phyloP scores from a whole-genome alignment of 2,888 invertebrate species.

The Junonia oenone region DNA sequence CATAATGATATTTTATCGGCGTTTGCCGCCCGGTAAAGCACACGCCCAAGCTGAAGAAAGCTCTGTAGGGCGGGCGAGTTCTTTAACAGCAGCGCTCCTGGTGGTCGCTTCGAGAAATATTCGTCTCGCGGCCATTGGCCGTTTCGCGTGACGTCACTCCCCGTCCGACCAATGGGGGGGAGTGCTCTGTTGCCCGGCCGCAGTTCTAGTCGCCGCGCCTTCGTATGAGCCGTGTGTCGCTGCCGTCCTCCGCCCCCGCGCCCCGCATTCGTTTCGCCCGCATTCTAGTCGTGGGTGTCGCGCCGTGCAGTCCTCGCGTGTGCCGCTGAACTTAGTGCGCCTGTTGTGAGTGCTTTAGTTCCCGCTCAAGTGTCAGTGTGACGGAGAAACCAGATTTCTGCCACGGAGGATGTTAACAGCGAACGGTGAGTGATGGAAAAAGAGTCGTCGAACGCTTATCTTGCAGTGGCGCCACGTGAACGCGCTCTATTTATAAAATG shows the following conservation, averaged over 20 bases:
- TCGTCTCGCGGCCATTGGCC: constrained; percentile 51
- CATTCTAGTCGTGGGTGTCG: constrained; percentile 79
- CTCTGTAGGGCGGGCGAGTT: constrained; percentile 74
- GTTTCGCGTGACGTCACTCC: constrained; percentile 61
- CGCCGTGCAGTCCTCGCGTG: constrained; percentile 77
- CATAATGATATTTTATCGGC: constrained; percentile 40
- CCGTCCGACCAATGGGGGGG: constrained; percentile 63
- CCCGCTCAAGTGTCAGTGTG: constrained; percentile 76
- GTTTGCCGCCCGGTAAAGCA: constrained; percentile 65
- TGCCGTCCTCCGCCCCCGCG: constrained; percentile 54
- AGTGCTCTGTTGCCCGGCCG: constrained; percentile 63
- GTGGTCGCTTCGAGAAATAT: constrained; percentile 48
- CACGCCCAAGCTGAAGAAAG: constrained; percentile 74
- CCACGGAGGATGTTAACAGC: constrained; percentile 79
- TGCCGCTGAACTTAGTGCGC: constrained; percentile 74
- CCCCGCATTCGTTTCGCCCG: constrained; percentile 68
- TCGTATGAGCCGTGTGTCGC: constrained; percentile 72
- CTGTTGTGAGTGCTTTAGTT: constrained; percentile 75
- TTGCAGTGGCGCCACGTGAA: constrained; percentile 70
- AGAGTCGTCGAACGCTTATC: constrained; percentile 57
- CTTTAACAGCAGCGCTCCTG: constrained; percentile 57
- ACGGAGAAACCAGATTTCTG: constrained; percentile 62
- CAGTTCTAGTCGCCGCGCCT: constrained; percentile 75
- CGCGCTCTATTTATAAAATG: constrained; percentile 74
- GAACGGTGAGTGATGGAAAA: constrained; percentile 69